Percentiles rank a stretch among this genome's conserved stretches.
Conservation (phyloP, 2,113 vertebrate genomes). For the Centropus bengalensis region DNA sequence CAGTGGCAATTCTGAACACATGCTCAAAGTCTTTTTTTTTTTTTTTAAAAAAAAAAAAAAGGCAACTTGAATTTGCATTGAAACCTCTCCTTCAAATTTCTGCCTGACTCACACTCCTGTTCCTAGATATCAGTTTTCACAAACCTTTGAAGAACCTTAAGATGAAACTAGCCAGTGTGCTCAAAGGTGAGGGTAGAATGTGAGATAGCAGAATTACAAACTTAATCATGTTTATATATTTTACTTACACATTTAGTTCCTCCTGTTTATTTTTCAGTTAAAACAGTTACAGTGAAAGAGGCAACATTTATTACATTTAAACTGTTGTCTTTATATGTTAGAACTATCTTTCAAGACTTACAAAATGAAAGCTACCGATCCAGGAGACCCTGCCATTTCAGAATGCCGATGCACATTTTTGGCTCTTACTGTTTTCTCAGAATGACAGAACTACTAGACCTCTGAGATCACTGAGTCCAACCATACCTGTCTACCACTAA, state of each 20-base stretch:
- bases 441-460: too few relatives aligned
- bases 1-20: neutral
- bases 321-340: neutral
- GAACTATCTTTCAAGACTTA: rapidly evolving
- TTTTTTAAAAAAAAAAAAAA: neutral
- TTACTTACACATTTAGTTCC: neutral
- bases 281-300: neutral
- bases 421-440: neutral
- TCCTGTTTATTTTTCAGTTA: neutral
- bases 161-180: neutral
- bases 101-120: neutral
- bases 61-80: neutral
- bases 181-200: neutral
- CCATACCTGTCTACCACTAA: too few relatives aligned
- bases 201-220: neutral
- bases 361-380: neutral
- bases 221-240: neutral
- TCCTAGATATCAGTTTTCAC: neutral
- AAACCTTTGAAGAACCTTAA: neutral
- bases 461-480: too few relatives aligned
- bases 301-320: neutral
- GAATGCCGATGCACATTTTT: neutral
- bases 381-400: neutral
- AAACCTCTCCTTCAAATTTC: neutral
- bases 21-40: neutral